Base-by-base conservation (phyloP, 35 echinoderm and acorn worm genomes). In the Diadema setosum region DNA sequence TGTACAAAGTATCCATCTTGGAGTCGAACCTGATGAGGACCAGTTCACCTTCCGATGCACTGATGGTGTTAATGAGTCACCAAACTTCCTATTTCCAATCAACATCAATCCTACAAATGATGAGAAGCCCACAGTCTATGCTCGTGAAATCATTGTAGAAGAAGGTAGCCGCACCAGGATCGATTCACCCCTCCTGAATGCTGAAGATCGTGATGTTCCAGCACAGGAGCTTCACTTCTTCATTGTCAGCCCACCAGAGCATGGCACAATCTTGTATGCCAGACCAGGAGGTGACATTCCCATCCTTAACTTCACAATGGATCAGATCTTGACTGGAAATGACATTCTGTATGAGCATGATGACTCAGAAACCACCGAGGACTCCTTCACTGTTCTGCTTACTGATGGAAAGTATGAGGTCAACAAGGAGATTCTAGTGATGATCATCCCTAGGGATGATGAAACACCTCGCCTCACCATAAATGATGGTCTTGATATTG, bases 401-500 rank as follows among this genome's bases (percentile, higher is more conserved):
- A 99, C 93, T 87, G 96, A 99, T 95, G 96, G 96, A 7, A 87
- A 46, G 14, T 86, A 99, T 84, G 96, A 99, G n/a, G 92, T 99
- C 14, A 90, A 40, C 56, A 82, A 60, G 46, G 90, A 86, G 41
- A 78, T 99, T 42, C 58, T 73, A 1, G 85, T 99, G 45, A 85
- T 86, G 9, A 91, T 99, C 37, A 27, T 92, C 1, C 49, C 88
- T 21, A 46, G 64, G 60, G 96, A 99, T 95, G 96, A 99, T 90
- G 96, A 99, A 45, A 99, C 96, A 44, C 96, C 96, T 46, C 87
- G 96, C 46, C 59, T 99, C 1, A 74, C 93, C 9, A 89, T 99
- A 82, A 99, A 99, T 69, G 93, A 99, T 95, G 96, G 96, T 42
- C 69, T 99, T 60, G 87, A 94, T 45, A 87, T 99, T 30, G 93